Percentiles rank a stretch among this genome's conserved stretches.
These are phyloP conservation scores for Vespertilio murinus DNA, from an alignment of 2,797 vertebrate species.

Conservation along the genomic window DNA sequence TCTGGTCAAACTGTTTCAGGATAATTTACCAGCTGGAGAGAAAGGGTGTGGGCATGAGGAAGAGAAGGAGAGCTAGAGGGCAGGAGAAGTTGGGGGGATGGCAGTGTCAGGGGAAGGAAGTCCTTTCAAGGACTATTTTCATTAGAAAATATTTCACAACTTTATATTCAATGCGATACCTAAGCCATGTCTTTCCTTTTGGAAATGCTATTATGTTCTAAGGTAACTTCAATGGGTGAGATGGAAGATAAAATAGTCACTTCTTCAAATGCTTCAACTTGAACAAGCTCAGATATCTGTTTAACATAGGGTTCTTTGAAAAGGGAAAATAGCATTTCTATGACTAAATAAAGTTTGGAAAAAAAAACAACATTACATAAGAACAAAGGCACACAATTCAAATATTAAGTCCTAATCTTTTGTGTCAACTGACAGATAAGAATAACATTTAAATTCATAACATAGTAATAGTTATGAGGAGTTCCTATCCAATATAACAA, in stretches of 20 bases:
- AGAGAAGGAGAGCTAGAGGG: not conserved
- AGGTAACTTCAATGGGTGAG: not conserved
- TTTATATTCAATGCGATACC: not conserved
- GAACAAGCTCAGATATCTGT: not conserved
- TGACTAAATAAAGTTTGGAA: not conserved
- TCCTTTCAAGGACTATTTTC: not conserved
- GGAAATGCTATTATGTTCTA: not conserved
- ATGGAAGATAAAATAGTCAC: not conserved
- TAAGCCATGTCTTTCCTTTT: not conserved
- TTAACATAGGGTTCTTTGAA: not conserved
- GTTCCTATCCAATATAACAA: not conserved
- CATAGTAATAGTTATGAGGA: not conserved
- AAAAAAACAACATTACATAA: not conserved
- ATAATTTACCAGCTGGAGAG: slow-evolving; percentile 54
- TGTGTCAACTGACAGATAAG: not conserved
- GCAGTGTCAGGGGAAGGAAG: not conserved
- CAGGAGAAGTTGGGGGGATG: not conserved
- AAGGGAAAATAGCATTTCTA: not conserved
- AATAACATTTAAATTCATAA: not conserved
- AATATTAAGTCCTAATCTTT: not conserved
- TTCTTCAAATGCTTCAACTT: not conserved
- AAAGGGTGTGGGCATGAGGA: not conserved
- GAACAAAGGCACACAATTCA: not conserved
- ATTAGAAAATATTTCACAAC: not conserved
- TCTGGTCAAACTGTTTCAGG: slow-evolving; percentile 51